A percentile compares a stretch with the other conserved stretches of the same genome.
These are phyloP conservation scores for Virgularia gustaviana DNA, from an alignment of 92 coral and sea anemone genomes.

Conservation along the genomic window DNA sequence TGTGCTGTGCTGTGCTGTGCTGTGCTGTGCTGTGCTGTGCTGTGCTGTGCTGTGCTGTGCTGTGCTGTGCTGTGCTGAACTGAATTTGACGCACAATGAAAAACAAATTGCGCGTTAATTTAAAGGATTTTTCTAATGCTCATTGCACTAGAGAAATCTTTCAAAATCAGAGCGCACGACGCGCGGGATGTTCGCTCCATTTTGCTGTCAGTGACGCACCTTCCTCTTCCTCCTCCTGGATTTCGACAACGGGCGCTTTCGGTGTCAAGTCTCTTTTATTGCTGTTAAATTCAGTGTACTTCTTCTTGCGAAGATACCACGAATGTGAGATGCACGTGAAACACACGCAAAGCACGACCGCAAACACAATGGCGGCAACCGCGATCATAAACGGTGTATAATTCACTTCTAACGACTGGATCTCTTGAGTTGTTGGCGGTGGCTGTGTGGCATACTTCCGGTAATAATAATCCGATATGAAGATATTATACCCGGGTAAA, in stretches of 20 bases:
- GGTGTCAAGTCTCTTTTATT: constrained; percentile 1
- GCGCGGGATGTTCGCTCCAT: too few relatives aligned
- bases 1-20: too few relatives aligned
- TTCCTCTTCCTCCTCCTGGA: constrained; percentile 27
- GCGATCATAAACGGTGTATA: constrained; percentile 44
- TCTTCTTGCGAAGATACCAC: constrained; percentile 40
- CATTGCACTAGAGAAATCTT: background rate
- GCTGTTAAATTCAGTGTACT: constrained; percentile 46
- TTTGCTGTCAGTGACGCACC: background rate
- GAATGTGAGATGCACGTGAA: constrained; percentile 40
- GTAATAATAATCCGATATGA: background rate
- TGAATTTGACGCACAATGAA: too few relatives aligned
- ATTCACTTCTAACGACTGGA: constrained; percentile 14
- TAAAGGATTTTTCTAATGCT: background rate
- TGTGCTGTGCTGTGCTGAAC: background rate
- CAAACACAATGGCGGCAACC: constrained; percentile 9
- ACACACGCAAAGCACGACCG: constrained; percentile 33
- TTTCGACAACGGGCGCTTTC: constrained; percentile 11
- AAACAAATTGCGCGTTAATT: too few relatives aligned
- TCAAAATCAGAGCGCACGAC: background rate
- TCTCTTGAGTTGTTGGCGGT: constrained; percentile 17
- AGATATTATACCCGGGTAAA: background rate
- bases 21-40: too few relatives aligned
- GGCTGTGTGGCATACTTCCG: constrained; percentile 23
- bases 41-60: too few relatives aligned